Conservation (phyloP, 2,113 vertebrate species). For the Anarrhichthys ocellatus region DNA sequence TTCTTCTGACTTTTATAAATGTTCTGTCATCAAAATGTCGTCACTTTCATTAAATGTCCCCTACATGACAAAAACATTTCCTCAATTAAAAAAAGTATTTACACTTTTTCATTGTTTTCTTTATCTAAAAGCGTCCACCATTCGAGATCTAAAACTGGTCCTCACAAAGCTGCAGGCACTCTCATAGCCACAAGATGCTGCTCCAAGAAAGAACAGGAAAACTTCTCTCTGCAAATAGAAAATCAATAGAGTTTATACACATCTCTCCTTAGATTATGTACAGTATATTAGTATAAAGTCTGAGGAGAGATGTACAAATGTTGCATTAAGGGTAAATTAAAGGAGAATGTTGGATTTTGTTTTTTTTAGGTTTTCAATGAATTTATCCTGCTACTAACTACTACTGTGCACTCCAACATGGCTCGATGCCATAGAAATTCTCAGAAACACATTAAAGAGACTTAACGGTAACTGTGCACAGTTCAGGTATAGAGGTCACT, state of each 20-base stretch:
- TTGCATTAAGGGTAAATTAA: not conserved
- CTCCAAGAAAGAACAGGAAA: not conserved
- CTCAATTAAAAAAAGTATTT: not conserved
- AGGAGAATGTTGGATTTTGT: not conserved
- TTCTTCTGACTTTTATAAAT: no score
- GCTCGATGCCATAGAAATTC: no score
- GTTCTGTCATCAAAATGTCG: not conserved
- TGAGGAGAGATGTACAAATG: not conserved
- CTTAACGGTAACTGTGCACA: no score
- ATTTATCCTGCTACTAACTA: not conserved
- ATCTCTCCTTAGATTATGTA: not conserved
- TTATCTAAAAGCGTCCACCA: not conserved
- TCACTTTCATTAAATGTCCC: not conserved
- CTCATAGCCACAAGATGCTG: not conserved
- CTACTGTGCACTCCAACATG: not conserved
- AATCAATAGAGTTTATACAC: not conserved
- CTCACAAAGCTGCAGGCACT: not conserved
- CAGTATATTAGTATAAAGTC: no score
- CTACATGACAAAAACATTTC: not conserved
- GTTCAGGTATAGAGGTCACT: not conserved
- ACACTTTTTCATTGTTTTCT: not conserved
- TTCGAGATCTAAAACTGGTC: no score
- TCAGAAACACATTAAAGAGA: not conserved
- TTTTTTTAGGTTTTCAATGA: not conserved
- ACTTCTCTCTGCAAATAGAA: not conserved